Base-by-base conservation (phyloP, 2,797 vertebrate species). In the Manis javanica region DNA sequence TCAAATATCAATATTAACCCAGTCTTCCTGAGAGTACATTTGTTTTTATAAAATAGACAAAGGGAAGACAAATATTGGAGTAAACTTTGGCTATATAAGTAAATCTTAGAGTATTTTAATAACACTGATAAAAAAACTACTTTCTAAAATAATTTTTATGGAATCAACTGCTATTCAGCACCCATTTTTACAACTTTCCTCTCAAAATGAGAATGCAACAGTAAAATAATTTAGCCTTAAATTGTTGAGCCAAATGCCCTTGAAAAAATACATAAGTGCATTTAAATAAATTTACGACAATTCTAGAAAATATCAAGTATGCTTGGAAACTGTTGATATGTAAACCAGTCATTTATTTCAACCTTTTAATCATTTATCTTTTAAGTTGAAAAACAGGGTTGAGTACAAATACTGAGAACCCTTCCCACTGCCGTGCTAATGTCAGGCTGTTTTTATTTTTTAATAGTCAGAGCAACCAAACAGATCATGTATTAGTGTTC, bases 141-240 rank as follows among this genome's bases (percentile, higher is more conserved):
- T 88, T 90, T 84, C 39, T 94, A 88, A 96, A 77, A 69, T 78
- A 75, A 87, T 94, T 82, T 94, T 96, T 49, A 92, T 69, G 15
- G 29, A 51, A 75, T 63, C 7, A 53, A 88, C 24, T 55, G 26
- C 23, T 69, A 79, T 26, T 74, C 23, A 42, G 2, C 42, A 63
- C 7, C 46, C 9, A 46, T 55, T 72, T 79, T 77, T 68, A 57
- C 2, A 84, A 83, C 1, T 10, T 87, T 55, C 14, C 14, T 59
- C 9, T 5, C 11, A 9, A 39, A 66, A 83, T 53, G 7, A 83
- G 4, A 83, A 37, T 7, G 31, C 42, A 82, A 37, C 1, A 81
- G 63, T 63, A 53, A 85, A 57, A 19, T 19, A 79, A 51, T 15
- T 92, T 83, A 63, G 72, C 15, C 90, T 51, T 63, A 75, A 74